phyloP scores from a whole-genome alignment of 2,113 vertebrate genomes.

The Peromyscus leucopus region DNA sequence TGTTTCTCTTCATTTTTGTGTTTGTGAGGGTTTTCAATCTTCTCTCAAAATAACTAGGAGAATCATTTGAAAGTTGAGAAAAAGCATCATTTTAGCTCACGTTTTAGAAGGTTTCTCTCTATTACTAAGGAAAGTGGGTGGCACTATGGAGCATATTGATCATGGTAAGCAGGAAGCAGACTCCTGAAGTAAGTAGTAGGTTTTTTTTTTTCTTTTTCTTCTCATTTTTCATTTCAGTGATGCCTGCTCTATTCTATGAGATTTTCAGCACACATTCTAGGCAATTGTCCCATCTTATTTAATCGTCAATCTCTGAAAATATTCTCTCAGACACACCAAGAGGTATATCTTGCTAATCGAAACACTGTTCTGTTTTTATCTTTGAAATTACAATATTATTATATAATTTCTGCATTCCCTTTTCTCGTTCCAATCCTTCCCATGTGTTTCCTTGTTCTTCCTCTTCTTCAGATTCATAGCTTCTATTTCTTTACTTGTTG shows the following conservation, averaged over 20 bases:
- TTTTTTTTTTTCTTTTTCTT: too few species aligned
- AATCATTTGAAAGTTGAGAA: neutral
- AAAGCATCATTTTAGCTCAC: neutral
- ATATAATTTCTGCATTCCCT: neutral
- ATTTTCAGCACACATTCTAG: neutral
- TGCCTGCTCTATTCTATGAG: neutral
- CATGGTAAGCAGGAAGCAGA: neutral
- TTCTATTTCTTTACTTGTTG: neutral
- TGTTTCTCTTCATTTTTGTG: neutral
- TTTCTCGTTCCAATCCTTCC: neutral
- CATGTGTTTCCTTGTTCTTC: accelerated
- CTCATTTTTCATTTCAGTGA: neutral
- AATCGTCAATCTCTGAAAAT: neutral
- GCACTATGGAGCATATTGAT: too few species aligned
- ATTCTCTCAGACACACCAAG: neutral
- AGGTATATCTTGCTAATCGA: neutral
- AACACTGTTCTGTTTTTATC: neutral
- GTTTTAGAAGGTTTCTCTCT: neutral
- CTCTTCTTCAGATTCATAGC: neutral
- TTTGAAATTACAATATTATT: neutral
- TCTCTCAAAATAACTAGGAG: neutral
- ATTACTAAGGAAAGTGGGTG: neutral
- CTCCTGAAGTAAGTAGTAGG: too few species aligned
- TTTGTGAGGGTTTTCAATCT: neutral
- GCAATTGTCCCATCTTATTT: neutral